Evolutionary conservation across 2,888 invertebrate species (phyloP), one percentile per base, ranked within the genome.

Genomic region (Orthosia gothica): DNA sequence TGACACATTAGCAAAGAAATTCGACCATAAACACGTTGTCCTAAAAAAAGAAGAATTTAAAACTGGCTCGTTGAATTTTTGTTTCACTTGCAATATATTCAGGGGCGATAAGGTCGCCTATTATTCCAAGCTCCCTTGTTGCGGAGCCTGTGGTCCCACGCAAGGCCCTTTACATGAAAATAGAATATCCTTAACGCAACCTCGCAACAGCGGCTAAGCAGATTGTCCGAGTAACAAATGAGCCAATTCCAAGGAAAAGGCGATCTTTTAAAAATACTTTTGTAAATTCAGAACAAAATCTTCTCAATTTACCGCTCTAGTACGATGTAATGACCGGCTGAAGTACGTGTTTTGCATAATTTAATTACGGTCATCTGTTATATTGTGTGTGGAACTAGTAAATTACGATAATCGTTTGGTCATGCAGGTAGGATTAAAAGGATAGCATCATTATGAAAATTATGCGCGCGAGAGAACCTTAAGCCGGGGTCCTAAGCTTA

Each of bases 141-240:
- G 72, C 77, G 64, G 61, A 52, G 58, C 67, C 32, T 73, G 70
- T 75, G 73, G 70, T 68, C 58, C 77, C 54, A 61, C 69, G 47
- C 72, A 76, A 65, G 80, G 74, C 61, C 78, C 83, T 84, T 87
- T 83, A 85, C 86, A 85, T 83, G 76, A 86, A 87, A 87, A 86
- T 79, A 83, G 80, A 83, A 82, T 82, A 87, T 82, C 74, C 77
- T 74, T 64, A 79, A 76, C 70, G 76, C 77, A 80, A 74, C 78
- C 61, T 61, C 47, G 26, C 82, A 81, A 67, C 81, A 74, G 77
- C 77, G 67, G 81, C 83, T 74, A 80, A 88, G 83, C 86, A 89
- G 86, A 90, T 88, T 89, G 89, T 87, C 84, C 73, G 87, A 75
- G 85, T 91, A 90, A 92, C 82, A 90, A 91, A 93, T 92, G 90